Conservation (phyloP, 2,888 invertebrate species). For the Drosophila austrosaltans region DNA sequence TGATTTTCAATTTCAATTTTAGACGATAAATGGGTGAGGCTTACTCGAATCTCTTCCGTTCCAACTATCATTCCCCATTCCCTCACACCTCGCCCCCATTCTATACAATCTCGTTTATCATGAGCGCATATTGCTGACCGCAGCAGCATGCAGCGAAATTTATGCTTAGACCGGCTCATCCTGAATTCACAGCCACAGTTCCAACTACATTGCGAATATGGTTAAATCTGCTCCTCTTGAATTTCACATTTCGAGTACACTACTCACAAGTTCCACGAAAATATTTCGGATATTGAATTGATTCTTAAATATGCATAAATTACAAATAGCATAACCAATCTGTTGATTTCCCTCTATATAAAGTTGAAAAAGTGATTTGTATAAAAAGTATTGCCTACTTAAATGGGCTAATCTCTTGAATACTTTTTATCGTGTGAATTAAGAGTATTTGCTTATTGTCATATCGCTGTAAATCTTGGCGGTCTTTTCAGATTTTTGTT, state of each 20-base stretch:
- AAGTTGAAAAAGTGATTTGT: too few relatives aligned
- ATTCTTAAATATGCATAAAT: too few relatives aligned
- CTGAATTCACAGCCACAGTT: neutral
- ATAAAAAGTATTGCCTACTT: neutral
- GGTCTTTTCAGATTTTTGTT: constrained; percentile 12
- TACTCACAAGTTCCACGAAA: neutral
- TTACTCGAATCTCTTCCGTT: constrained; percentile 10
- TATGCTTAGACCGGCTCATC: constrained; percentile 37
- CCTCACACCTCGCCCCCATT: constrained; percentile 8
- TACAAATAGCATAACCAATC: too few relatives aligned
- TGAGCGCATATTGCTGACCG: constrained; percentile 51
- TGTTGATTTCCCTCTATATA: too few relatives aligned
- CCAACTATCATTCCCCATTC: neutral
- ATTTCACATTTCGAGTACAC: neutral
- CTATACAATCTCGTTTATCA: constrained; percentile 45
- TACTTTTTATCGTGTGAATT: neutral
- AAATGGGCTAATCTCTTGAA: neutral
- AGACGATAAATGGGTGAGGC: constrained; percentile 45
- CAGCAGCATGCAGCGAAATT: constrained; percentile 51
- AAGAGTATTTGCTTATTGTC: constrained; percentile 2
- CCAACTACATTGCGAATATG: neutral
- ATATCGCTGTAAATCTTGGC: constrained; percentile 19
- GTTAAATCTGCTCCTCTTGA: neutral
- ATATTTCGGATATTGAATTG: neutral
- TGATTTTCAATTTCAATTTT: constrained; percentile 54